Base-by-base conservation (phyloP, 2,113 vertebrate species). In the Conger conger region DNA sequence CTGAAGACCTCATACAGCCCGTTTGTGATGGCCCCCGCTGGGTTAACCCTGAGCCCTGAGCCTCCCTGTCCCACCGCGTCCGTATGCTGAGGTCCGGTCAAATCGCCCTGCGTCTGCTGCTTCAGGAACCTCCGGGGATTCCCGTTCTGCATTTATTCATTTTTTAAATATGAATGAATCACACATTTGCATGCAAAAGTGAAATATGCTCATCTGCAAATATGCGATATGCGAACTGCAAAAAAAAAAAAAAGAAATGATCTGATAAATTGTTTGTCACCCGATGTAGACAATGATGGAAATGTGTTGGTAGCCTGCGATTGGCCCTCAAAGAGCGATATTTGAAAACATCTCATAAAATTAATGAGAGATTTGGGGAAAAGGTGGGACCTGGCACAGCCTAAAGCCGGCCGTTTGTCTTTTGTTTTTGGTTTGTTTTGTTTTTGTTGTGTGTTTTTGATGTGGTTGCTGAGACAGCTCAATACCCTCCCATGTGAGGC, bases 401-500 rank as follows among this genome's bases (percentile, higher is more conserved):
- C 36, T 2, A 35, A 87, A 86, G 84, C 81, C 77, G 81, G 80
- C 86, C 86, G 88, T 76, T 79, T 78, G 23, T 83, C 38, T 60
- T 89, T 86, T 83, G 87, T 88, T 86, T 40, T 37, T 35, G 4
- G 9, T 68, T 68, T 68, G 27, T 23, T 68, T 68, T 68, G 27
- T n/a, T 57, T 57, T 27, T 27, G 20, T 3, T 27, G 60, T 8
- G 20, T 1, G 27, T 20, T 7, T 27, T n/a, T 23, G 68, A 33
- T 13, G 68, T 6, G n/a, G 33, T 35, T 57, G 11, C 77, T 85
- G 84, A 87, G 73, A 93, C 91, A 93, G 91, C 93, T 94, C 90
- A 89, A 92, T 92, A 92, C 18, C 87, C 53, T 57, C 60, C 83
- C 79, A 93, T 76, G 79, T 79, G 53, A 83, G 92, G 95, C 95